These are phyloP conservation scores for Loriculus beryllinus DNA, from an alignment of 2,797 vertebrate species.

Conservation along the genomic window DNA sequence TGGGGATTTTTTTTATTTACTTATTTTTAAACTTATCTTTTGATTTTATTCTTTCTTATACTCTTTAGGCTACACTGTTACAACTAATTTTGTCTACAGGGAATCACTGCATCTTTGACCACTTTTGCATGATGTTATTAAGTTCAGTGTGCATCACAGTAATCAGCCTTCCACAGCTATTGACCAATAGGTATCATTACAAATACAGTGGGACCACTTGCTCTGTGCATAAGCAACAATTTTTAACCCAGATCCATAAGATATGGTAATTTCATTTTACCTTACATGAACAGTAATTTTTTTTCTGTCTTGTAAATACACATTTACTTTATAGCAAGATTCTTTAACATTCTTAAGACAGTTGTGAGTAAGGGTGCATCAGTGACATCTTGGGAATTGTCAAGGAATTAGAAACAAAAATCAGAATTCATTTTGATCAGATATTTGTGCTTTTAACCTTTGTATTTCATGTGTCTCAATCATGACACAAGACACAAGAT, in stretches of 20 bases:
- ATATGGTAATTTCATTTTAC: background rate
- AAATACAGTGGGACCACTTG: background rate
- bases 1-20: background rate
- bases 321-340: background rate
- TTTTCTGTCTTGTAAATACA: background rate
- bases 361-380: background rate
- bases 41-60: background rate
- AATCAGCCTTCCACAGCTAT: background rate
- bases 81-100: background rate
- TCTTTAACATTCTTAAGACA: background rate
- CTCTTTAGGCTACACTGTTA: background rate
- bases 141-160: background rate
- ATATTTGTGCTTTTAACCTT: background rate
- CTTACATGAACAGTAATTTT: fast-evolving
- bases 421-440: background rate
- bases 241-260: background rate
- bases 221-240: background rate
- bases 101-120: background rate
- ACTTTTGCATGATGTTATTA: background rate
- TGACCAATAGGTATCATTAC: background rate
- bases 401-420: background rate
- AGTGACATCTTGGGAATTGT: background rate
- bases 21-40: background rate
- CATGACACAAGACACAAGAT: background rate
- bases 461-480: background rate